phyloP scores from a whole-genome alignment of 2,113 vertebrate species.

The Diadophis punctatus region DNA sequence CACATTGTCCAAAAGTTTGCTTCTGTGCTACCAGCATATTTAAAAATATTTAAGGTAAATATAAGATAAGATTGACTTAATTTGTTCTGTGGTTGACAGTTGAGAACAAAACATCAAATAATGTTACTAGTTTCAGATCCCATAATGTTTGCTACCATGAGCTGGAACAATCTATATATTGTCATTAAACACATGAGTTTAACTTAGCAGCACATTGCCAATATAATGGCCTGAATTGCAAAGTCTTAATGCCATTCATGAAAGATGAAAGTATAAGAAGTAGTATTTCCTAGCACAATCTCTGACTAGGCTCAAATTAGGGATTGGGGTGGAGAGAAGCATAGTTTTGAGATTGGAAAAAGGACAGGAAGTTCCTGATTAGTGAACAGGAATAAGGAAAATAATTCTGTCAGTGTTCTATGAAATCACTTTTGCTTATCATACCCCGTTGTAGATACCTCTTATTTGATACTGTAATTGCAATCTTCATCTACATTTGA shows the following conservation, averaged over 20 bases:
- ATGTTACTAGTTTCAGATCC: not conserved
- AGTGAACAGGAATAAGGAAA: not conserved
- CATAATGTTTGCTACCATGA: not conserved
- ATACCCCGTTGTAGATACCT: not conserved
- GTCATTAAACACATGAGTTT: not conserved
- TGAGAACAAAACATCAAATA: not conserved
- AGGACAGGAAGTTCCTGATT: not conserved
- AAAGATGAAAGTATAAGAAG: not conserved
- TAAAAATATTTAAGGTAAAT: constrained; percentile 84
- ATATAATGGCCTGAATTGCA: not conserved
- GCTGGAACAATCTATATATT: not conserved
- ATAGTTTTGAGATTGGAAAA: not conserved
- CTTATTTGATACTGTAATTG: not conserved
- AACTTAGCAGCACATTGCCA: not conserved
- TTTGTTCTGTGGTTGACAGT: not conserved
- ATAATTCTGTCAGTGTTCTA: not conserved
- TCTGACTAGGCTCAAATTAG: not conserved
- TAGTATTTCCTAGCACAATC: not conserved
- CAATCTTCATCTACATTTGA: not conserved
- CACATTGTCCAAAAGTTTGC: constrained; percentile 84
- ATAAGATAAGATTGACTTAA: not conserved
- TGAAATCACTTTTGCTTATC: not conserved
- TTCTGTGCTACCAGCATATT: constrained; percentile 82
- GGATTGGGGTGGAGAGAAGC: not conserved
- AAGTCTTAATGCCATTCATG: not conserved